Evolutionary conservation across 2,113 vertebrate species (phyloP).

Genomic region (Pardalotus punctatus): DNA sequence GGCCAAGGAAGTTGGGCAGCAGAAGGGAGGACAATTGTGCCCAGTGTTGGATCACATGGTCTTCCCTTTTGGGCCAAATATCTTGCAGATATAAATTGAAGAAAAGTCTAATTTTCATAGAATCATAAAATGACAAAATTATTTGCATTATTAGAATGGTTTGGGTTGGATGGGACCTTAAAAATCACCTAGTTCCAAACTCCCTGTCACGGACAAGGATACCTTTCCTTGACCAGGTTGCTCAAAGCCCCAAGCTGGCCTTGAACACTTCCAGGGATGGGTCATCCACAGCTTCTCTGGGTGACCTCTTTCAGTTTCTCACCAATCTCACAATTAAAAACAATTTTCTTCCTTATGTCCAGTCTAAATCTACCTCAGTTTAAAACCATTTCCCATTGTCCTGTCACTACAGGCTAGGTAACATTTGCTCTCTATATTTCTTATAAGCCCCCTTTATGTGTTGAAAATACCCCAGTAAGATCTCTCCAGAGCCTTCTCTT

Average conservation of each 20-base stretch:
- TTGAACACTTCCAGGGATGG: neutral
- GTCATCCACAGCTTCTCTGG: neutral
- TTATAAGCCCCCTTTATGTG: neutral
- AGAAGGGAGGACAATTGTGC: neutral
- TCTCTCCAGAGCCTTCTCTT: neutral
- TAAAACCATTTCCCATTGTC: neutral
- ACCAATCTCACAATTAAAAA: neutral
- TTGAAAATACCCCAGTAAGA: neutral
- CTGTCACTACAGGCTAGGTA: neutral
- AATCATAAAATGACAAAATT: neutral
- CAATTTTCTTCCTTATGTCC: neutral
- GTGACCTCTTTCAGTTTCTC: neutral
- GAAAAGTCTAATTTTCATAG: neutral
- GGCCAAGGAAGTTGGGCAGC: neutral
- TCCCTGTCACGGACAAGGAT: neutral
- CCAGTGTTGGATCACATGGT: neutral
- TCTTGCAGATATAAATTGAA: neutral
- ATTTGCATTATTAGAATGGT: neutral
- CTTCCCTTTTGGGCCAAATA: neutral
- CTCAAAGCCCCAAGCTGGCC: neutral
- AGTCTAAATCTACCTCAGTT: neutral
- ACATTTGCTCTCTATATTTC: neutral
- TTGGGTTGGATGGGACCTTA: neutral
- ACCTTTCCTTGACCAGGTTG: neutral
- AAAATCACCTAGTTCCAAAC: neutral